Evolutionary conservation across 2,113 vertebrate species (phyloP).

Genomic region (Colistium nudipinnis): DNA sequence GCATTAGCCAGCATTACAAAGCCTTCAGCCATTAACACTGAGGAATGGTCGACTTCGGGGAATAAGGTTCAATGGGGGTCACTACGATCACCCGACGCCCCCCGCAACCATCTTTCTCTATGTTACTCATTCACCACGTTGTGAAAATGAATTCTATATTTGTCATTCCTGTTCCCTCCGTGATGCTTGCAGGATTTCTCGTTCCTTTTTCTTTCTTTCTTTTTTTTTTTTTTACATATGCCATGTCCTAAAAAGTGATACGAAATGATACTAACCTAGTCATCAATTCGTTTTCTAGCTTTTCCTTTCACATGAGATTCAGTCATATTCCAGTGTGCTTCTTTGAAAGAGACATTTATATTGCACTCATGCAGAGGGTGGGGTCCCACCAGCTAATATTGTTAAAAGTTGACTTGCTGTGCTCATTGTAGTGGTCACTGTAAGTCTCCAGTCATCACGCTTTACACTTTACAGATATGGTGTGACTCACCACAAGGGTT

Average conservation of each 20-base stretch:
- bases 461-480: background rate
- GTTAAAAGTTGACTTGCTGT: background rate
- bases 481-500: too few species aligned
- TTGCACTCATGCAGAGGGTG: background rate
- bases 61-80: conserved; percentile 76
- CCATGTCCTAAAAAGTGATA: conserved; percentile 1
- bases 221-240: too few species aligned
- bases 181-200: background rate
- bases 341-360: background rate
- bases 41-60: conserved; percentile 73
- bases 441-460: background rate
- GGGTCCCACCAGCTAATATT: background rate
- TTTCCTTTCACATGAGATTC: background rate
- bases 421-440: background rate
- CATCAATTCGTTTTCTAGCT: background rate
- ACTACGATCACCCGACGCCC: conserved; percentile 48
- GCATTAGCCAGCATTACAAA: conserved; percentile 82
- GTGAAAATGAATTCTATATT: conserved; percentile 34
- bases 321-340: background rate
- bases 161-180: background rate
- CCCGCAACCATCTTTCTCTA: conserved; percentile 53
- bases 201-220: too few species aligned
- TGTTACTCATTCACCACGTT: conserved; percentile 9
- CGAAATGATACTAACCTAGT: background rate
- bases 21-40: conserved; percentile 76